Conservation (phyloP, 2,888 invertebrate genomes). For the Epinotia nisella region DNA sequence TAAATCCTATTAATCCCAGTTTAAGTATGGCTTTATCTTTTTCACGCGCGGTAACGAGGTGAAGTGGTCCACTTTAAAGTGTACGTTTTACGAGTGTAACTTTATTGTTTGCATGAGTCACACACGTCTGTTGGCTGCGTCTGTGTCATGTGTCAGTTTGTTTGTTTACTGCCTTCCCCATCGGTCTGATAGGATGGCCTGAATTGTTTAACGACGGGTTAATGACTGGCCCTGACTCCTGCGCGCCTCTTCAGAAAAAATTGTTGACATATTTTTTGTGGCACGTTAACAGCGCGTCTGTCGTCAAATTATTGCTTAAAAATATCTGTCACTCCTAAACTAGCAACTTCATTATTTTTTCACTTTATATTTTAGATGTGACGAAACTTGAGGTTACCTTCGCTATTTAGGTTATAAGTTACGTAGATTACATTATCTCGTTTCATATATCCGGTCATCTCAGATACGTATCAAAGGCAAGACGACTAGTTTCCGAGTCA, state of each 20-base stretch:
- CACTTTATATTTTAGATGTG: neutral
- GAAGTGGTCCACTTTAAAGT: conserved; percentile 37
- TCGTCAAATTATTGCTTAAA: conserved; percentile 46
- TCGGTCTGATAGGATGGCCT: conserved; percentile 69
- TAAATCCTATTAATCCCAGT: conserved; percentile 16
- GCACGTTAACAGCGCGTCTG: conserved; percentile 49
- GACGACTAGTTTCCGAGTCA: conserved; percentile 63
- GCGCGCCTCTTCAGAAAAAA: conserved; percentile 59
- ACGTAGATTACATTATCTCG: conserved; percentile 16
- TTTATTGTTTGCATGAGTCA: conserved; percentile 62
- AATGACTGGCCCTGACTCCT: conserved; percentile 75
- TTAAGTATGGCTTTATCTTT: conserved; percentile 17
- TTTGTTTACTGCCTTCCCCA: conserved; percentile 65
- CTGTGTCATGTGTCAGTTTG: conserved; percentile 51
- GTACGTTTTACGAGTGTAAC: conserved; percentile 34
- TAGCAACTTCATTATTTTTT: conserved; percentile 3
- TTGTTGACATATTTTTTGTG: conserved; percentile 62
- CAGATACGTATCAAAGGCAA: conserved; percentile 43
- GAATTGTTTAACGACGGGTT: conserved; percentile 73
- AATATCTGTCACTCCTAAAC: conserved; percentile 14
- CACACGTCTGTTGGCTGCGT: conserved; percentile 59
- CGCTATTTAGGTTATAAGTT: conserved; percentile 31
- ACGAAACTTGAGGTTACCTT: neutral
- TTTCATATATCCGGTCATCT: conserved; percentile 5
- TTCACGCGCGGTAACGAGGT: conserved; percentile 13